phyloP scores from a whole-genome alignment of 2,797 vertebrate genomes.

The Micrastur ruficollis region DNA sequence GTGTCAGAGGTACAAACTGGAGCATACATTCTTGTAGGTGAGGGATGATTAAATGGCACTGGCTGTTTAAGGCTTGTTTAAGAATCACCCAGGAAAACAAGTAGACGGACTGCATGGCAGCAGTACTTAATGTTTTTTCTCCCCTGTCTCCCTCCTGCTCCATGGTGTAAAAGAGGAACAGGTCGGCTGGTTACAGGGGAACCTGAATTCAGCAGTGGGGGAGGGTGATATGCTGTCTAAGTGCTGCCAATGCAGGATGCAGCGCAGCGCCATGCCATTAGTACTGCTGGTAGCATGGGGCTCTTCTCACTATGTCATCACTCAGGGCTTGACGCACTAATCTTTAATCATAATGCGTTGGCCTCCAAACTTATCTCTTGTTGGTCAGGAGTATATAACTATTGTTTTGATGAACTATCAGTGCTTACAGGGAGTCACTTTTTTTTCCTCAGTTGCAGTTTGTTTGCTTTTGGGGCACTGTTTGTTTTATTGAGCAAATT shows the following conservation, averaged over 20 bases:
- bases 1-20: not conserved
- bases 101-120: not conserved
- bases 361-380: not conserved
- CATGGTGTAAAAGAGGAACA: not conserved
- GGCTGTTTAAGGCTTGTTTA: not conserved
- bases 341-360: not conserved
- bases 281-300: not conserved
- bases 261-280: fast-evolving
- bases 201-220: not conserved
- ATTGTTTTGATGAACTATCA: not conserved
- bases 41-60: not conserved
- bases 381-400: not conserved
- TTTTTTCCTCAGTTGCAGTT: not conserved
- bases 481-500: constrained; percentile 45
- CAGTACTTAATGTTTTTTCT: not conserved
- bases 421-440: not conserved
- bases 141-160: not conserved
- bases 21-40: not conserved
- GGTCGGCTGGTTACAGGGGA: not conserved
- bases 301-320: not conserved
- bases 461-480: constrained; percentile 26
- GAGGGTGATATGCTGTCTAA: not conserved
- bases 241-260: not conserved
- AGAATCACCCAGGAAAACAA: not conserved
- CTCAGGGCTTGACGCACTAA: not conserved